Base-by-base conservation (phyloP, 2,113 vertebrate species). In the Formicarius rufipectus region DNA sequence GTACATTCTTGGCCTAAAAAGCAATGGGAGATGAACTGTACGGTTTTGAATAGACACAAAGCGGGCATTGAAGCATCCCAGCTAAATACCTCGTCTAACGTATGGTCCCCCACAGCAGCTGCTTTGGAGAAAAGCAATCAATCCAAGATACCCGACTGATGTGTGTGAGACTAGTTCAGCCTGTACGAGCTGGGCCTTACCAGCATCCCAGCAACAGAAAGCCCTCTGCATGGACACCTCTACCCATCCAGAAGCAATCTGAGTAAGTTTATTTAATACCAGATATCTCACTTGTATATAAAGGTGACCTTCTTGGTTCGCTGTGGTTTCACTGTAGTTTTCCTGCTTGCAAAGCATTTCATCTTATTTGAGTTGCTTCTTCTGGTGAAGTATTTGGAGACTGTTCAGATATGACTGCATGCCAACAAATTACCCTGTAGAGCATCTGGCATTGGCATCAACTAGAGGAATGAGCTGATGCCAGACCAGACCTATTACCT, bases 401-500 rank as follows among this genome's bases (percentile, higher is more conserved):
- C 12, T 14, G 35, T 63, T 39, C 30, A 69, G 67, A 44, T 33
- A 33, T 10, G 37, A 88, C 21, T 74, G 40, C 40, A 73, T 58
- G 72, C 71, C 90, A 83, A 33, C 35, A 81, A 86, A 92, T 90
- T 67, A 95, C 75, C 78, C 67, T 6, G 2, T 2, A 58, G 55
- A 86, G 68, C 83, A 92, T 66, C 76, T 89, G 90, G 80, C 55
- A 67, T 25, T 88, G 79, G 76, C 90, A 89, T 28, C 67, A 81
- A 10, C 31, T 35, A 40, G 50, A 74, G 67, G 39, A 89, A 92
- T 22, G 68, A 58, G 81, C 35, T 72, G 40, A 47, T 72, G 90
- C 58, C 92, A 95, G 84, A 47, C 39, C 78, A 95, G 56, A 82
- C 35, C 74, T 87, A 67, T 87, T 92, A 72, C 74, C 84, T 93